These are phyloP conservation scores for Myotis davidii DNA, from an alignment of 2,113 vertebrate species.

Conservation along the genomic window DNA sequence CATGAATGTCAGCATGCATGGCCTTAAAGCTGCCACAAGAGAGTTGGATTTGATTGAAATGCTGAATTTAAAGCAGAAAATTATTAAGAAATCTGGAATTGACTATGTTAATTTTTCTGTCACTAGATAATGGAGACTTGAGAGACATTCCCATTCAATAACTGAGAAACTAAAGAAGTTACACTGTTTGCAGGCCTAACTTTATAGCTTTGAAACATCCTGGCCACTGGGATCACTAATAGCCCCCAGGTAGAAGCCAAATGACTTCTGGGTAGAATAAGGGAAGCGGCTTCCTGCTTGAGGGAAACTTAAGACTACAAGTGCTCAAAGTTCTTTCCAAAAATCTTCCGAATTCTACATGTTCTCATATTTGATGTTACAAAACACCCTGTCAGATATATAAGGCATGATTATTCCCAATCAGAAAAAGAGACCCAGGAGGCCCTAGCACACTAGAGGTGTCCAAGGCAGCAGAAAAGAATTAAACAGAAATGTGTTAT, in stretches of 20 bases:
- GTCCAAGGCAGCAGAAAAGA: neutral
- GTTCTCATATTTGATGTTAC: slow-evolving; percentile 1
- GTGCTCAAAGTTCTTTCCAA: neutral
- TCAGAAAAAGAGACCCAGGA: neutral
- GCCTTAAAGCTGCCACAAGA: neutral
- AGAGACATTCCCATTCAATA: neutral
- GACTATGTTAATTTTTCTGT: neutral
- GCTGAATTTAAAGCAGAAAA: slow-evolving; percentile 5
- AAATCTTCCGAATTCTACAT: neutral
- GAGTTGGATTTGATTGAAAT: neutral
- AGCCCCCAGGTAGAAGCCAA: neutral
- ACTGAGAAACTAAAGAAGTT: neutral
- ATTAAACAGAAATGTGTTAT: slow-evolving; percentile 53
- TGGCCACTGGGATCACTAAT: neutral
- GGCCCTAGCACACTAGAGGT: neutral
- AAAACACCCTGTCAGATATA: neutral
- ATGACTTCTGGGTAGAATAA: neutral
- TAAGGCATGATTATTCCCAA: neutral
- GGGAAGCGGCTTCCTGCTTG: neutral
- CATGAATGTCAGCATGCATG: neutral
- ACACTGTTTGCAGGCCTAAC: neutral
- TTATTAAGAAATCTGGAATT: neutral
- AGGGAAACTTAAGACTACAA: neutral
- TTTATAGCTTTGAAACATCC: neutral
- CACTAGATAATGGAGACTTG: neutral